Evolutionary conservation across 2,113 vertebrate genomes (phyloP).

Genomic region (Hippoglossus stenolepis): DNA sequence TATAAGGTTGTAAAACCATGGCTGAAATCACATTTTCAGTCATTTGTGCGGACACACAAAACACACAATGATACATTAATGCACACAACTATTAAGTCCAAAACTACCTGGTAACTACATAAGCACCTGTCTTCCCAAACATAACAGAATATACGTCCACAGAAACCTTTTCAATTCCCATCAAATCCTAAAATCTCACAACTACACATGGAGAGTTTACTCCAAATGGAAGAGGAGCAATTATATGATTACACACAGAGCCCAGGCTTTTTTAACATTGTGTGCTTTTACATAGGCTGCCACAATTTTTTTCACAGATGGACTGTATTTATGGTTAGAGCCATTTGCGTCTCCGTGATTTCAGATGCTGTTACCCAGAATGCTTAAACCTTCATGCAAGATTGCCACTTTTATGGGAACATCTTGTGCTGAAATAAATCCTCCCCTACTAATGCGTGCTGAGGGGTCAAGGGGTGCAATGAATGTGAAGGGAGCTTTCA

Average conservation of each 20-base stretch:
- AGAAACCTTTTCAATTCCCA: not conserved
- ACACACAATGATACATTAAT: not conserved
- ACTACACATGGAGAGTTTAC: constrained; percentile 6
- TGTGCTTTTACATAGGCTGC: constrained; percentile 41
- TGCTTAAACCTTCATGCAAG: constrained; percentile 67
- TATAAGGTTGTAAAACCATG: not conserved
- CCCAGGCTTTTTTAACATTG: constrained; percentile 3
- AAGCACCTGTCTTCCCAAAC: not conserved
- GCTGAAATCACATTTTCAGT: not conserved
- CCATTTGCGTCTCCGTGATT: constrained; percentile 72
- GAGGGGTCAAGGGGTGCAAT: constrained; percentile 49
- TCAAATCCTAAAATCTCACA: constrained; percentile 15
- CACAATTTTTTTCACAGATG: constrained; percentile 60
- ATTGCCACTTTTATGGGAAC: constrained; percentile 68
- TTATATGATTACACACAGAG: constrained; percentile 39
- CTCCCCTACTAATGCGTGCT: constrained; percentile 55
- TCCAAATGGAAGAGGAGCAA: constrained; percentile 12
- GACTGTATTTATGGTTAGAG: constrained; percentile 53
- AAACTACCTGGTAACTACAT: not conserved
- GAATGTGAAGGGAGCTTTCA: constrained; percentile 54
- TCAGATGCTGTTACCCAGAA: constrained; percentile 59
- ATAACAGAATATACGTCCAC: not conserved
- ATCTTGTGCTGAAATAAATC: constrained; percentile 67
- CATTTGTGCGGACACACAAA: not conserved
- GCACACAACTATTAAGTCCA: not conserved